Evolutionary conservation across 2,113 vertebrate species (phyloP).

Genomic region (Tamias sibiricus): DNA sequence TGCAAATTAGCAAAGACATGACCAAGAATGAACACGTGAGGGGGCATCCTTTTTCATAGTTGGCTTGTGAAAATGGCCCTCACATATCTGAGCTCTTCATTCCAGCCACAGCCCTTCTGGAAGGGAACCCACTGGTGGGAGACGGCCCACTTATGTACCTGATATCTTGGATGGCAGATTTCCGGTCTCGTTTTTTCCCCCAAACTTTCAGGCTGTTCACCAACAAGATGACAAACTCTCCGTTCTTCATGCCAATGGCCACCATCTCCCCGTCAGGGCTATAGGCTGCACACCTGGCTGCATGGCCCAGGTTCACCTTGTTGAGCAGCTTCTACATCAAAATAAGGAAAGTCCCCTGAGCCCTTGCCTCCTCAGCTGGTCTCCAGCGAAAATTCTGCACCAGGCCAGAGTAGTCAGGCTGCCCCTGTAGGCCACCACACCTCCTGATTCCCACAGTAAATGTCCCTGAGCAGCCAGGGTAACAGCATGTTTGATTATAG

Average conservation of each 20-base stretch:
- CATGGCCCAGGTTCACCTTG: constrained; percentile 95
- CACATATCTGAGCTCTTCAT: neutral
- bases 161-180: constrained; percentile 95
- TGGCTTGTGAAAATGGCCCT: neutral
- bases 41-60: neutral
- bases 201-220: constrained; percentile 96
- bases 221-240: constrained; percentile 95
- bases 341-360: neutral
- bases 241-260: constrained; percentile 97
- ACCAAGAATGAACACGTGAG: neutral
- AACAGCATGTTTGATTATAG: neutral
- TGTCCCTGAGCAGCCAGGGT: neutral
- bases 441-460: neutral
- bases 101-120: neutral
- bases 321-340: constrained; percentile 94
- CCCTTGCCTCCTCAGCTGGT: neutral
- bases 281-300: constrained; percentile 93
- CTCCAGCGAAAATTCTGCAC: neutral
- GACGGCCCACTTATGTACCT: constrained; percentile 84
- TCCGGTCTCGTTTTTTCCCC: constrained; percentile 98
- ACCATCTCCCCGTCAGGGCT: constrained; percentile 98
- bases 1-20: neutral
- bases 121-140: neutral
- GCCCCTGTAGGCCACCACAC: neutral
- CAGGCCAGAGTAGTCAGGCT: neutral